Base-by-base conservation (phyloP, 1,140 invertebrate species). In the Euglossa dilemma region DNA sequence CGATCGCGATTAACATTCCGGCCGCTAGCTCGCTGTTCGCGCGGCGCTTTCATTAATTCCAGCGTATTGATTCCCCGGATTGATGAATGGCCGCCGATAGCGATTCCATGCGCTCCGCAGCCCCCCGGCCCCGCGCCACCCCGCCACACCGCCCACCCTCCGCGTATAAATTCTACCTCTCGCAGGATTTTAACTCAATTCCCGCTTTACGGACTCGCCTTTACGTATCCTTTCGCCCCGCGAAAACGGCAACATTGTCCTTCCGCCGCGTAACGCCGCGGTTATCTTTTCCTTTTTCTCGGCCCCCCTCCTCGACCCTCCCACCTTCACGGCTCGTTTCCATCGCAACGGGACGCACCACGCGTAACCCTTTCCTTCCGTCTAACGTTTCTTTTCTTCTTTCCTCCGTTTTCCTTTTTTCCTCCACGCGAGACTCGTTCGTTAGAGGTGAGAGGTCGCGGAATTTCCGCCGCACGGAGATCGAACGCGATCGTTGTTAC, bases 21-120 rank as follows among this genome's bases (percentile, higher is more conserved):
- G 90, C 91, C 93, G 93, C 92, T 94, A 92, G 94, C 93, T 93
- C 92, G 93, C 93, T 94, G 93, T 94, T 94, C 94, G 92, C 93
- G 93, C 93, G 93, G 93, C 93, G 93, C 93, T 94, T 94, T 94
- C 94, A 94, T 94, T 94, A 94, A 94, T 94, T 94, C 93, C 93
- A 93, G 93, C 93, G 94, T 94, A 94, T 94, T 94, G 94, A 94
- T 94, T 94, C 93, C 92, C 88, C 79, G 90, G 93, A 94, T 94
- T 94, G 94, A 94, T 94, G 93, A 94, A 94, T 94, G 94, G 94
- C 93, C 93, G 92, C 93, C 93, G 93, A 94, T 94, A 94, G 92
- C 93, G 93, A 94, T 93, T 94, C 92, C 92, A 93, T 91, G 91
- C 93, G 91, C 86, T 91, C 80, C 90, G 90, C 86, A 89, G 90